Conservation (phyloP, 1,140 invertebrate genomes). For the Lepidurus couesii region DNA sequence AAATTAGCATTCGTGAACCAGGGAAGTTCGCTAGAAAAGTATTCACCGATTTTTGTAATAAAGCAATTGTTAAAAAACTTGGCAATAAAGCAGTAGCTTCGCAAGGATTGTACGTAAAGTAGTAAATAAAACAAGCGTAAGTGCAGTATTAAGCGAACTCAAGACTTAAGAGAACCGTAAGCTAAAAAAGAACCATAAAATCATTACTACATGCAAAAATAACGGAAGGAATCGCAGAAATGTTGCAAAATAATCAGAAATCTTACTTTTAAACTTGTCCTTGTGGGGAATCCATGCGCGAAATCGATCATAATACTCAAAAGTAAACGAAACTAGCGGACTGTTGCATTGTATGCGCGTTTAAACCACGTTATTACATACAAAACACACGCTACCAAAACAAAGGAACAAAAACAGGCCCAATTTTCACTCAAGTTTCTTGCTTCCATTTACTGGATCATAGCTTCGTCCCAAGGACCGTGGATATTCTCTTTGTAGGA, state of each 20-base stretch:
- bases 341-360: neutral
- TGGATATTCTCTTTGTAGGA: constrained; percentile 87
- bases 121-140: neutral
- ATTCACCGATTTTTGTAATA: neutral
- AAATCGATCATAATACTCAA: neutral
- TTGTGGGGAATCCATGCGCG: neutral
- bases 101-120: neutral
- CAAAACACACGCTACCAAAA: no score
- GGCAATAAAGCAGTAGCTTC: neutral
- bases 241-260: no score
- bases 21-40: neutral
- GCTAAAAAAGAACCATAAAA: no score
- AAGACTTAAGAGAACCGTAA: no score
- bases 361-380: no score
- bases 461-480: constrained; percentile 92
- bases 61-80: neutral
- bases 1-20: neutral
- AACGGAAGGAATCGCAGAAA: no score
- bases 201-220: no score
- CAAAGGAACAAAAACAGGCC: no score
- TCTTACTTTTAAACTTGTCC: neutral
- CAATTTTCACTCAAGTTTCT: no score
- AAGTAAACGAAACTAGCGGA: neutral
- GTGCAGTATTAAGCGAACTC: no score
- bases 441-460: constrained; percentile 45